These are phyloP conservation scores for Xestia ashworthii DNA, from an alignment of 2,888 invertebrate genomes.

Conservation along the genomic window DNA sequence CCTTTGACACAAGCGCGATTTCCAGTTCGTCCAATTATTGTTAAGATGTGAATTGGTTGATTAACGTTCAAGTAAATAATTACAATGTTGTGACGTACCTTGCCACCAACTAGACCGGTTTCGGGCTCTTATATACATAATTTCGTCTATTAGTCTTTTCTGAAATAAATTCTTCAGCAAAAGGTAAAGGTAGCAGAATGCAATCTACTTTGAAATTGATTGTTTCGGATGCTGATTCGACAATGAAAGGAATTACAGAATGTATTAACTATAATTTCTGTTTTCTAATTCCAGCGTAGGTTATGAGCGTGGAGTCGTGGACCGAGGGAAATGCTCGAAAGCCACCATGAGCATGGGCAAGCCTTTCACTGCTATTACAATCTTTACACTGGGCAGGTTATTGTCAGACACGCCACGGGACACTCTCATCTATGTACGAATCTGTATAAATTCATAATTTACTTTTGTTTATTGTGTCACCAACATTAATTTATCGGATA, in stretches of 20 bases:
- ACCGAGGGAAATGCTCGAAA: conserved; percentile 52
- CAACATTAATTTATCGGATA: not conserved
- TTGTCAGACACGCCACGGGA: conserved; percentile 7
- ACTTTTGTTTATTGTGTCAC: conserved; percentile 23
- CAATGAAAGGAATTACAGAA: conserved; percentile 48
- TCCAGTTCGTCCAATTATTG: conserved; percentile 21
- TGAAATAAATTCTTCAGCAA: not conserved
- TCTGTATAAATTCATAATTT: conserved; percentile 5
- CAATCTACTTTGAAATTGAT: conserved; percentile 36
- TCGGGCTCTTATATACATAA: not conserved
- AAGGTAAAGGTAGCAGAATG: not conserved
- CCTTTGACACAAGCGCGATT: conserved; percentile 42
- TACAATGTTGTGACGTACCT: conserved; percentile 7
- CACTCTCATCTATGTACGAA: conserved; percentile 15
- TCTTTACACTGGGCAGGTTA: conserved; percentile 36
- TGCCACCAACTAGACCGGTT: conserved; percentile 8
- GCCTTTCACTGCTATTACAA: conserved; percentile 61
- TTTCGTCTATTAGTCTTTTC: not conserved
- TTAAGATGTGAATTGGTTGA: conserved; percentile 29
- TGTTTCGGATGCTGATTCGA: conserved; percentile 31
- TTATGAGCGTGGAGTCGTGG: conserved; percentile 39
- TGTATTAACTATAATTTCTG: conserved; percentile 50
- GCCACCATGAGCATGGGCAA: conserved; percentile 29
- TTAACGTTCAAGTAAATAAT: conserved; percentile 33
- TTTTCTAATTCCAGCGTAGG: conserved; percentile 49